Evolutionary conservation across 2,888 invertebrate genomes (phyloP).

Genomic region (Lydus trimaculatus): DNA sequence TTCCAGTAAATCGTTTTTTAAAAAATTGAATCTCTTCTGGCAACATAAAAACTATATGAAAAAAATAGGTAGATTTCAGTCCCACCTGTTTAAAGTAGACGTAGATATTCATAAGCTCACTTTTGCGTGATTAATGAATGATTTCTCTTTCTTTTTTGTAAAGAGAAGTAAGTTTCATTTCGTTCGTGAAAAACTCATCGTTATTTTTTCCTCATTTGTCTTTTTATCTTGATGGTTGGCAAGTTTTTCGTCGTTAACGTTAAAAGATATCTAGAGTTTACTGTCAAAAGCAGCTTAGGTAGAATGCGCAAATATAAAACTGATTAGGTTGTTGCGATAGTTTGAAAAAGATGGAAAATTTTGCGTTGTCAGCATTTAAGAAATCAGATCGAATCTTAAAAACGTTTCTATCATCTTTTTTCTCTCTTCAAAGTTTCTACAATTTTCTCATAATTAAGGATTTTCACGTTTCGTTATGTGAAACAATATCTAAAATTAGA

Average conservation of each 20-base stretch:
- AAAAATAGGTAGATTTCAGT: background rate
- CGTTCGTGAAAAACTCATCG: conserved; percentile 14
- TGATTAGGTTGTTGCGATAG: conserved; percentile 21
- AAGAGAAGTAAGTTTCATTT: conserved; percentile 14
- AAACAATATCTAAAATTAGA: conserved; percentile 13
- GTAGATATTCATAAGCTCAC: conserved; percentile 31
- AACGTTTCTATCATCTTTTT: background rate
- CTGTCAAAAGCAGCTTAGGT: conserved; percentile 28
- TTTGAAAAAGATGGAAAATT: background rate
- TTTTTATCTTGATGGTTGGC: conserved; percentile 33
- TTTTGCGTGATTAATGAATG: conserved; percentile 26
- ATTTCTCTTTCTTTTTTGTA: background rate
- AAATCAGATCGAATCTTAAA: background rate
- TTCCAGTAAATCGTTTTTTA: background rate
- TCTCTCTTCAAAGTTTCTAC: no score
- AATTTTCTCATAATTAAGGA: background rate
- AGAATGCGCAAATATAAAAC: conserved; percentile 11
- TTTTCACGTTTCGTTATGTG: background rate
- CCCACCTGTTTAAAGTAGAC: conserved; percentile 18
- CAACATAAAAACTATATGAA: no score
- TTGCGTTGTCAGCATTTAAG: background rate
- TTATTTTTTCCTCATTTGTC: conserved; percentile 39
- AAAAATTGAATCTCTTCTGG: background rate
- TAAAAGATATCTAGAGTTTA: conserved; percentile 25
- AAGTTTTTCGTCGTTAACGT: conserved; percentile 33